Conservation (phyloP, 1,140 invertebrate genomes). For the Drosophila aff. region DNA sequence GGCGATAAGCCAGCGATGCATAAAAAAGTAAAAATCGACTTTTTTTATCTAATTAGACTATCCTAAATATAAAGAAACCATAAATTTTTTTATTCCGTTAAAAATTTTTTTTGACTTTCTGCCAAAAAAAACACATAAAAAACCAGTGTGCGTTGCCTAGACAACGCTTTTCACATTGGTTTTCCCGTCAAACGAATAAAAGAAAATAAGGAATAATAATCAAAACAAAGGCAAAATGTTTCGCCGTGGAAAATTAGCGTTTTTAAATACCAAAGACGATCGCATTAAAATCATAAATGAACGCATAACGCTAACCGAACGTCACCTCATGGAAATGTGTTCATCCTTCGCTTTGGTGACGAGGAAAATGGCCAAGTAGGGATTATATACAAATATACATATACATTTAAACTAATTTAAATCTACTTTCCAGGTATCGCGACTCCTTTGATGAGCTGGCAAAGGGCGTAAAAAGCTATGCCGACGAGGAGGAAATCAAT, state of each 20-base stretch:
- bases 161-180: slow-evolving; percentile 55
- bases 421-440: slow-evolving; percentile 86
- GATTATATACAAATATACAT: background rate
- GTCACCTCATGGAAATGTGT: slow-evolving; percentile 89
- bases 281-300: slow-evolving; percentile 88
- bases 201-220: slow-evolving; percentile 3
- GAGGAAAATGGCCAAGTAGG: slow-evolving; percentile 89
- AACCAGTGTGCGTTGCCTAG: slow-evolving; percentile 47
- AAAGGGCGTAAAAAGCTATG: slow-evolving; percentile 88
- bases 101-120: no score
- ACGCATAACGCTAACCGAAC: slow-evolving; percentile 89
- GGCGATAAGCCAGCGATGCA: no score
- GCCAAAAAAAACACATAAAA: no score
- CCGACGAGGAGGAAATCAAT: slow-evolving; percentile 89
- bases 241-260: slow-evolving; percentile 76
- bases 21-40: no score
- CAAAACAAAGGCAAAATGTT: slow-evolving; percentile 59
- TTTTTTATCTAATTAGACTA: no score
- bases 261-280: slow-evolving; percentile 79
- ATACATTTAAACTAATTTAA: background rate
- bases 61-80: no score
- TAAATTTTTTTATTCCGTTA: no score
- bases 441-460: slow-evolving; percentile 90
- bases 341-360: slow-evolving; percentile 88
- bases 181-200: slow-evolving; percentile 25